These are phyloP conservation scores for Caprella mutica DNA, from an alignment of 2,888 invertebrate species.

Conservation along the genomic window DNA sequence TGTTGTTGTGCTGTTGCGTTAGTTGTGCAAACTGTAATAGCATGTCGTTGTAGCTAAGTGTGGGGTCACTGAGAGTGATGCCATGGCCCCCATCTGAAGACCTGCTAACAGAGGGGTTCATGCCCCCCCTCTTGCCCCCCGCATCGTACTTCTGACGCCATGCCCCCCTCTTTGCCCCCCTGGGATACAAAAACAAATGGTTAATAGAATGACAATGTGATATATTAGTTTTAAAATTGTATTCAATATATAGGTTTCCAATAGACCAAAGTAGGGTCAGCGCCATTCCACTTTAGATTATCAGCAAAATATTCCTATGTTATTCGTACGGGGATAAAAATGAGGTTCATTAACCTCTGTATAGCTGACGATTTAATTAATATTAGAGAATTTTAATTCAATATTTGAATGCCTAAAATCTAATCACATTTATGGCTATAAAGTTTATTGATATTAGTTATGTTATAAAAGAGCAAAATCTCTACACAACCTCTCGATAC, in stretches of 20 bases:
- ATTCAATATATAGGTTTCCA: background rate
- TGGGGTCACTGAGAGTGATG: conserved; percentile 25
- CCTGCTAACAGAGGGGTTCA: conserved; percentile 18
- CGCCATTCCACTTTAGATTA: background rate
- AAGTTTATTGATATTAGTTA: too few species aligned
- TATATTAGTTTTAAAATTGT: background rate
- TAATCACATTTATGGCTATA: too few species aligned
- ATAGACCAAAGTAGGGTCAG: too few species aligned
- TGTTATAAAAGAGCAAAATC: too few species aligned
- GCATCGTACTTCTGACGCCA: conserved; percentile 23
- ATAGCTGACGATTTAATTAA: too few species aligned
- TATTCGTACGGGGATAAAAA: too few species aligned
- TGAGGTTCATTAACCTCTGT: too few species aligned
- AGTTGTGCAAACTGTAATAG: conserved; percentile 30
- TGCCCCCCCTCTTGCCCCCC: conserved; percentile 18
- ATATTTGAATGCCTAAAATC: background rate
- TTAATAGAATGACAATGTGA: background rate
- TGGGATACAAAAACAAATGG: conserved; percentile 1
- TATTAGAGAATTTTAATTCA: too few species aligned
- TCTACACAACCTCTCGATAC: too few species aligned
- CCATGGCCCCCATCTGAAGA: background rate
- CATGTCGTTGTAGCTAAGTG: conserved; percentile 30
- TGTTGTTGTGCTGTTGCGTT: conserved; percentile 17
- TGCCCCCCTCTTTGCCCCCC: conserved; percentile 26
- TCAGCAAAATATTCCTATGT: too few species aligned